Conservation (phyloP, 2,797 vertebrate genomes). For the Pangasius macronema region DNA sequence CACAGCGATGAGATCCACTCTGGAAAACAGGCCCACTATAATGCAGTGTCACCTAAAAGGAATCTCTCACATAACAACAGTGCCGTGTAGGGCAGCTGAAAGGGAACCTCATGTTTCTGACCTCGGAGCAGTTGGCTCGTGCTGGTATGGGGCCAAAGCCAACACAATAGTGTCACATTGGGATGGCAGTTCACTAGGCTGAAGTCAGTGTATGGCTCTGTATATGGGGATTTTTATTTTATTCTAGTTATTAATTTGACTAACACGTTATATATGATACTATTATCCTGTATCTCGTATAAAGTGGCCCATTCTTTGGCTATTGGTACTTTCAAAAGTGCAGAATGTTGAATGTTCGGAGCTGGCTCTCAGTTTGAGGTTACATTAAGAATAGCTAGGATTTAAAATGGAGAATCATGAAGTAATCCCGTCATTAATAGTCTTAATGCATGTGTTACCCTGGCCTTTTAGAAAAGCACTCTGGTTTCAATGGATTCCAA, state of each 20-base stretch:
- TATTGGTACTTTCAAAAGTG: background rate
- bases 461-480: slow-evolving; percentile 10
- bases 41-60: slow-evolving; percentile 40
- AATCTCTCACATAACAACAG: slow-evolving; percentile 38
- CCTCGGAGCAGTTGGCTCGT: slow-evolving; percentile 25
- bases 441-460: background rate
- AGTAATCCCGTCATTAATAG: background rate
- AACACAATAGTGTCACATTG: slow-evolving; percentile 43
- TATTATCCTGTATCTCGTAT: background rate
- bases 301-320: background rate
- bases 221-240: background rate
- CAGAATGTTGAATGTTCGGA: background rate
- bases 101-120: slow-evolving; percentile 34
- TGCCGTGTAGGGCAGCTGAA: slow-evolving; percentile 6
- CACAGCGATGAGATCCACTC: slow-evolving; percentile 48
- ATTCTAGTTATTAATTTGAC: background rate
- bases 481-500: slow-evolving; percentile 20
- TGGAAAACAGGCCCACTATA: slow-evolving; percentile 46
- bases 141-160: slow-evolving; percentile 27
- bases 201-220: slow-evolving; percentile 6
- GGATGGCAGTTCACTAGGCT: slow-evolving; percentile 15
- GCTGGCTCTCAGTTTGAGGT: background rate
- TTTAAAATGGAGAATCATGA: background rate
- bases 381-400: background rate
- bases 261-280: background rate